Evolutionary conservation across 2,797 vertebrate species (phyloP).

Genomic region (Sebastes diploproa): DNA sequence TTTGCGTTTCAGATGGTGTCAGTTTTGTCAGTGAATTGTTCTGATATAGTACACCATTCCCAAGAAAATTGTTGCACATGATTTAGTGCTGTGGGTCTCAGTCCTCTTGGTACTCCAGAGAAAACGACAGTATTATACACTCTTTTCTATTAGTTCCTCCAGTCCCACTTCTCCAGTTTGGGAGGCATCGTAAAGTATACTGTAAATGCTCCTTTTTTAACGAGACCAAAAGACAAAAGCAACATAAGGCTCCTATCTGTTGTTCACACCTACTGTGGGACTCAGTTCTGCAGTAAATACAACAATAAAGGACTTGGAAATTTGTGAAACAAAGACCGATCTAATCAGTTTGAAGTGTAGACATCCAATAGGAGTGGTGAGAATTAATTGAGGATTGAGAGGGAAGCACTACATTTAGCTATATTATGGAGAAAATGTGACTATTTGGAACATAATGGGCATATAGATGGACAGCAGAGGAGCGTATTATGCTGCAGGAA

Average conservation of each 20-base stretch:
- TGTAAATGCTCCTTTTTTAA: conserved; percentile 15
- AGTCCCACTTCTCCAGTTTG: not conserved
- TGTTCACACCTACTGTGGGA: not conserved
- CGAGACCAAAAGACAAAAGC: conserved; percentile 8
- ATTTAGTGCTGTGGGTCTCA: conserved; percentile 2
- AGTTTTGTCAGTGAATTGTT: conserved; percentile 30
- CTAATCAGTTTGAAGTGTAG: not conserved
- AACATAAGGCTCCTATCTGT: conserved; percentile 2
- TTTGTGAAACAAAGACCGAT: not conserved
- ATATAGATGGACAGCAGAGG: not conserved
- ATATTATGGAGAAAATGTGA: not conserved
- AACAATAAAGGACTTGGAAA: not conserved
- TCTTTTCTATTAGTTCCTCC: conserved; percentile 19
- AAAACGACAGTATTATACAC: conserved; percentile 4
- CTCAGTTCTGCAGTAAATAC: not conserved
- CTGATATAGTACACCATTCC: conserved; percentile 8
- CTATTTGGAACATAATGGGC: not conserved
- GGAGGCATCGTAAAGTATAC: conserved; percentile 9
- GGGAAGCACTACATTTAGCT: not conserved
- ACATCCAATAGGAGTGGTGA: not conserved
- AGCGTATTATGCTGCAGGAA: conserved; percentile 1
- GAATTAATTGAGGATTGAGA: not conserved
- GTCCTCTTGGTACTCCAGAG: not conserved
- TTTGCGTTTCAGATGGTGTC: conserved; percentile 36
- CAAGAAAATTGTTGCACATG: conserved; percentile 23